Evolutionary conservation across 2,888 invertebrate genomes (phyloP), one percentile per base, ranked within the genome.

Genomic region (Eupithecia vulgata): DNA sequence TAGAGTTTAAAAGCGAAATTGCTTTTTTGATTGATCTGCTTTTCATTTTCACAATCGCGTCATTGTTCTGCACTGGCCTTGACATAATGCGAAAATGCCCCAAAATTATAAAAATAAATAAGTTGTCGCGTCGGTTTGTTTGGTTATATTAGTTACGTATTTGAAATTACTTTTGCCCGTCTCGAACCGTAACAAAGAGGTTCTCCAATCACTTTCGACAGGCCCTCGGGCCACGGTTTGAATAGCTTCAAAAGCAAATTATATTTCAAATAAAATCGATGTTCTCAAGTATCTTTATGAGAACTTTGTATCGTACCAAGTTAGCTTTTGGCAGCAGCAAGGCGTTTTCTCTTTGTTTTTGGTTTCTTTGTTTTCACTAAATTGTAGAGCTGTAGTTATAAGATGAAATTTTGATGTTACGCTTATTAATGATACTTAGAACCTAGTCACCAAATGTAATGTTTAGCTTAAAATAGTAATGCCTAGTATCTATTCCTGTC

Each of bases 21-120:
- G 68, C 71, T 74, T 74, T 74, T 71, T 74, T 68, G 74, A 74
- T 74, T 74, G 74, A 74, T 74, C 59, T 66, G 66, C 48, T 66
- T 66, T 68, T 66, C 25, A 74, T 68, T 68, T 67, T 40, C 37
- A 37, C 21, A 40, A 66, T 61, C 21, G 40, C 62, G 37, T 64
- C 66, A 70, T 61, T 70, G 25, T 70, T n/a, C 62, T 67, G 52
- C 21, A 67, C 40, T 62, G 67, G 21, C 70, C 40, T 64, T 70
- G 67, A 57, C 17, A 67, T 34, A 65, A 59, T 37, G 21, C 65
- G 40, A 65, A 40, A 64, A 40, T 42, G 25, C 21, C 1, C 62
- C 3, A 35, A 35, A n/a, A n/a, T 35, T 35, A 35, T 64, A 7
- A 64, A 64, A 64, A 35, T 62, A 62, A 62, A 34, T 21, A 61